A percentile compares a stretch with the other conserved stretches of the same genome.
These are phyloP conservation scores for Podilymbus podiceps DNA, from an alignment of 2,113 vertebrate genomes.

Conservation along the genomic window DNA sequence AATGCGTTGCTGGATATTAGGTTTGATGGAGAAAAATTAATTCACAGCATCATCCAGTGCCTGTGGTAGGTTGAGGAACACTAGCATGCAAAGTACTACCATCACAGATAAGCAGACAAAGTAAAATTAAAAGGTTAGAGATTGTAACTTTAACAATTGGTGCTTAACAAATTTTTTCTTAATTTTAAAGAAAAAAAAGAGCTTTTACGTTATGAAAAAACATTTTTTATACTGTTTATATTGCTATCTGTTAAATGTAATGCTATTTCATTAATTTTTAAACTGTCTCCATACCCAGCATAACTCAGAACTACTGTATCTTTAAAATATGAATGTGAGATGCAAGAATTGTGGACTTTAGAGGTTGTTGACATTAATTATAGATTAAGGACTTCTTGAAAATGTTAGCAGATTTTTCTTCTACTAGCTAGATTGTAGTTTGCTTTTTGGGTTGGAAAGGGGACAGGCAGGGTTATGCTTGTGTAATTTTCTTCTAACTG, in stretches of 20 bases:
- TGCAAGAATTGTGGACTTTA: background rate
- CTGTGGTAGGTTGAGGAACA: background rate
- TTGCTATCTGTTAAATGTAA: background rate
- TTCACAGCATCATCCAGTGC: background rate
- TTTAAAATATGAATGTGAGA: constrained; percentile 56
- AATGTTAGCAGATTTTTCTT: constrained; percentile 3
- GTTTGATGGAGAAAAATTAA: background rate
- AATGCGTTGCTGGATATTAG: background rate
- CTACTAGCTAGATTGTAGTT: background rate
- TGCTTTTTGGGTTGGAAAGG: background rate
- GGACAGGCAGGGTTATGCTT: background rate
- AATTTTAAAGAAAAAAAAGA: background rate
- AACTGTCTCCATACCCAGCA: background rate
- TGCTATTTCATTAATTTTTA: constrained; percentile 1
- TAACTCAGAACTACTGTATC: background rate
- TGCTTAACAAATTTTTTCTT: background rate
- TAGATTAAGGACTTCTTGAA: constrained; percentile 35
- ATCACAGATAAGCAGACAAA: background rate
- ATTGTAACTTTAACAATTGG: background rate
- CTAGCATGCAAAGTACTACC: background rate
- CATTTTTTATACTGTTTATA: background rate
- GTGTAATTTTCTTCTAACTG: background rate
- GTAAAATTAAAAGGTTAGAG: background rate
- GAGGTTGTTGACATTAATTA: constrained; percentile 26
- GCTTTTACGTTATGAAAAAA: background rate